Base-by-base conservation (phyloP, 2,888 invertebrate genomes). In the Cephus rjabovi region DNA sequence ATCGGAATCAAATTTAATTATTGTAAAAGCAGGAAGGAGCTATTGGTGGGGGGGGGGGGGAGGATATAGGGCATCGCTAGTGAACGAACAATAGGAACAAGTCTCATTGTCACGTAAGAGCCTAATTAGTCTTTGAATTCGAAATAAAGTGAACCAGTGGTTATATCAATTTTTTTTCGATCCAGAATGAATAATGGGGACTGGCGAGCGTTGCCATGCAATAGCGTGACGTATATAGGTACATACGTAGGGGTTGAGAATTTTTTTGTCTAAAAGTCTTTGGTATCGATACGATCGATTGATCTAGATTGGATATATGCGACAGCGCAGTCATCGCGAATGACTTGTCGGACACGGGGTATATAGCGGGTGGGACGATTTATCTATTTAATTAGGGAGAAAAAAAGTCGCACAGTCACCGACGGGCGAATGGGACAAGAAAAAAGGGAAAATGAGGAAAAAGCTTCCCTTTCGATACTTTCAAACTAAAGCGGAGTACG, bases 341-440 rank as follows among this genome's bases (percentile, higher is more conserved):
- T 56, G 56, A 56, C 56, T 56, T 6, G 56, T 56, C 23, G 23
- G 23, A 56, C 0, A 23, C 23, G 56, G 15, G 12, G 12, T 35
- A 35, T 56, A 23, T 71, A 23, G 11, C 33, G 71, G 75, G 73
- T 75, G 23, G 23, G 9, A 23, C 75, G 71, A 76, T 76, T 76
- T 73, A 75, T 78, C 78, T 78, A 76, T 40, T 78, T 78, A 78
- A 78, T 74, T 78, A 73, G 35, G 34, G 69, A 11, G 15, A 37
- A 35, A 35, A 35, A 37, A 37, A 37, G 37, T 37, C 37, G 37
- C 37, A 4, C 37, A 37, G 37, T 37, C 37, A 37, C 15, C 15
- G 15, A 1, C 37, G 4, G 37, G 15, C 1, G 15, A 12, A 12
- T 4, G 37, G 35, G 37, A 12, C 12, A 35, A 35, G 35, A 0